These are phyloP conservation scores for Arizona elegans DNA, from an alignment of 2,113 vertebrate genomes.

Conservation along the genomic window DNA sequence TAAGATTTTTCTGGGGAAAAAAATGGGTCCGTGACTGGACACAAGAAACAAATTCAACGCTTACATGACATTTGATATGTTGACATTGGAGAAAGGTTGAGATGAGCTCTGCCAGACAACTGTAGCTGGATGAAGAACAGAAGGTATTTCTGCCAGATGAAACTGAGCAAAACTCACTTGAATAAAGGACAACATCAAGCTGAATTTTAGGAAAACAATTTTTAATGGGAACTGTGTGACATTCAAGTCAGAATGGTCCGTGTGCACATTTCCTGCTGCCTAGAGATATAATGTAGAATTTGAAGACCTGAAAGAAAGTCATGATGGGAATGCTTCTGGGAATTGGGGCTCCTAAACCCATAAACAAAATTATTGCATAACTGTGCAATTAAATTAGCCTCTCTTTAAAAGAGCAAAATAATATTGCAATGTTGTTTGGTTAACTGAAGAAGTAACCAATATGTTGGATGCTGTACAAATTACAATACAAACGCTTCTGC, in stretches of 20 bases:
- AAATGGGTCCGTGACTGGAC: background rate
- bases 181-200: conserved; percentile 23
- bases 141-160: conserved; percentile 17
- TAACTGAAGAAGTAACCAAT: background rate
- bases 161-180: background rate
- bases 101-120: conserved; percentile 30
- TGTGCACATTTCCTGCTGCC: conserved; percentile 15
- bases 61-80: conserved; percentile 34
- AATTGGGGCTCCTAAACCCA: background rate
- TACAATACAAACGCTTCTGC: background rate
- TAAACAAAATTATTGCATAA: background rate
- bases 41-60: conserved; percentile 18
- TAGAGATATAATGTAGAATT: conserved; percentile 26
- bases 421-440: background rate
- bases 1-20: conserved; percentile 1
- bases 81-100: conserved; percentile 40
- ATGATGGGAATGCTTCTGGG: conserved; percentile 19
- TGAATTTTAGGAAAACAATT: conserved; percentile 29
- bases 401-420: background rate
- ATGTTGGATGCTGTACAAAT: background rate
- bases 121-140: conserved; percentile 31
- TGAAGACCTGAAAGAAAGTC: conserved; percentile 22
- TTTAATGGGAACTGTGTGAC: background rate
- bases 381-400: background rate
- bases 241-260: conserved; percentile 34